Base-by-base conservation (phyloP, 2,113 vertebrate genomes). In the Myrmecobius fasciatus region DNA sequence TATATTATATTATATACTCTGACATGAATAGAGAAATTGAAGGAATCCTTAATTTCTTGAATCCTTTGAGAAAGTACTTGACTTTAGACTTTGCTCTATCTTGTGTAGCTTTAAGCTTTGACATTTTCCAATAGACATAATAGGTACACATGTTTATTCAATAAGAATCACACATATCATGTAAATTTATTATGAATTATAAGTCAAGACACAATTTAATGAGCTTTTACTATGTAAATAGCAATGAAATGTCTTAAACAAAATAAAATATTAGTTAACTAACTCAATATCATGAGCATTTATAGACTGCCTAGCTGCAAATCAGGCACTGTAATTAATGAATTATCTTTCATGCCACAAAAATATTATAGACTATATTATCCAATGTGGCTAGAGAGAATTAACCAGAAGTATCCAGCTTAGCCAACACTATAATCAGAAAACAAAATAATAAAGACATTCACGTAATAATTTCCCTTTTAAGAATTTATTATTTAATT, bases 61-160 rank as follows among this genome's bases (percentile, higher is more conserved):
- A 83, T 83, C n/a, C n/a, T 83, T 83, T 43, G n/a, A 83, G n/a
- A 83, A 83, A 43, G 67, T 83, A 83, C 22, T 20, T 43, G n/a
- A 89, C 51, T 94, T 93, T 83, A 96, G 94, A 91, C 89, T 0
- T 20, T 3, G 92, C 89, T 92, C 94, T n/a, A 54, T 93, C 89
- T 91, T 90, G 90, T 24, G 91, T 89, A 60, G 11, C 83, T 25
- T 7, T 24, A 96, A 91, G 93, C 36, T 89, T 96, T 92, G 5
- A 89, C 92, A 94, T 93, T 91, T 51, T 91, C 43, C 25, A 93
- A 26, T 8, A 7, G 14, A 25, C 48, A 47, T 54, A 11, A 67
- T 91, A 90, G 25, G 91, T 53, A 92, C 2, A 94, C 1, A 93
- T 48, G 53, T 26, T 75, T 90, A 60, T 28, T 83, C 90, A 49